These are phyloP conservation scores for Actias luna DNA, from an alignment of 2,888 invertebrate species.

Conservation along the genomic window DNA sequence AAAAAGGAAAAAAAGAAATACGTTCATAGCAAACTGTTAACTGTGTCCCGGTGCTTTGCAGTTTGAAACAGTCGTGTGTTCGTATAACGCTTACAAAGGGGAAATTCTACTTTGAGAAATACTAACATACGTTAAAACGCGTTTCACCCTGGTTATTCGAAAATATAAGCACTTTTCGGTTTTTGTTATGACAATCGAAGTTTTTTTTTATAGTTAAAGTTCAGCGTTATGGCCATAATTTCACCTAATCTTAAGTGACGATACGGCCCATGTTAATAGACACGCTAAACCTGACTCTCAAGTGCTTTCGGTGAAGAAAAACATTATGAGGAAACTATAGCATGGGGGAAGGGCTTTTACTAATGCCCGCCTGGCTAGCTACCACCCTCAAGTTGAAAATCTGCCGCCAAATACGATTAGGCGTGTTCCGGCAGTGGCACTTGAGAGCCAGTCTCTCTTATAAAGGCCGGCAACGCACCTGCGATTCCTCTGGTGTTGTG, in stretches of 20 bases:
- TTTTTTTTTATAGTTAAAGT: background rate
- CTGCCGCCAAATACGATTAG: no score
- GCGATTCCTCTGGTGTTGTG: no score
- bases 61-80: background rate
- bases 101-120: background rate
- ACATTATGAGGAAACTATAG: no score
- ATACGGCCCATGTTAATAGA: background rate
- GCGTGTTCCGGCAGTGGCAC: no score
- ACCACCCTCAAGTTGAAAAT: no score
- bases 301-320: no score
- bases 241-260: background rate
- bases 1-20: background rate
- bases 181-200: background rate
- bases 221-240: background rate
- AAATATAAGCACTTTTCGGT: background rate
- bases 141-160: background rate
- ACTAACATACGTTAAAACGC: background rate
- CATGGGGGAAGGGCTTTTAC: no score
- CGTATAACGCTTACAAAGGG: background rate
- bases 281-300: background rate
- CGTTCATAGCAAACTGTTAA: constrained; percentile 1
- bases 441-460: no score
- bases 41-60: background rate
- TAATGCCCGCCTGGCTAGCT: no score
- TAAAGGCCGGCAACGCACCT: no score